Percentiles rank a stretch among this genome's conserved stretches.
phyloP scores from a whole-genome alignment of 2,888 invertebrate genomes.

The Oscheius sp. region DNA sequence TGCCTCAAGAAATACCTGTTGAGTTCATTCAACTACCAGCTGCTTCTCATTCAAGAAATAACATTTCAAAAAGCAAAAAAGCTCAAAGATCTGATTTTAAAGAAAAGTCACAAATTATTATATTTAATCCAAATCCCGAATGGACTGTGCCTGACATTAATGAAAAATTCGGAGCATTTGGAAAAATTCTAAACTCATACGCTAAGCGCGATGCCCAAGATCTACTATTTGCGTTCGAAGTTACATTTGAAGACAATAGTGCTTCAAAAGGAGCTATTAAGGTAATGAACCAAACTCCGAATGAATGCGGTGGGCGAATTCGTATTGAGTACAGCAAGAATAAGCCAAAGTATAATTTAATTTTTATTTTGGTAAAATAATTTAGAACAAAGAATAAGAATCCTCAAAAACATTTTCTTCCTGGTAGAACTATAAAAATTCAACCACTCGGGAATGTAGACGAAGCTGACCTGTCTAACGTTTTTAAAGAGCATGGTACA shows the following conservation, averaged over 20 bases:
- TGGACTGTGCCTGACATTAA: neutral
- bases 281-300: neutral
- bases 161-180: neutral
- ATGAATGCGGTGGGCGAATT: neutral
- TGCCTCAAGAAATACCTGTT: no score
- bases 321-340: neutral
- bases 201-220: neutral
- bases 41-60: no score
- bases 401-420: neutral
- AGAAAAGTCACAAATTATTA: no score
- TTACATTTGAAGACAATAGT: neutral
- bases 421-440: neutral
- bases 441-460: neutral
- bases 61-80: no score
- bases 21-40: no score
- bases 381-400: neutral
- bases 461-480: neutral
- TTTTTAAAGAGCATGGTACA: neutral
- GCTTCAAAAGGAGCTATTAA: neutral
- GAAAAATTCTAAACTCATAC: neutral
- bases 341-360: neutral
- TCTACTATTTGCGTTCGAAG: neutral
- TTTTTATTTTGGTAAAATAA: neutral
- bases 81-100: no score
- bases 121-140: neutral